A percentile compares a stretch with the other conserved stretches of the same genome.
Conservation (phyloP, 2,113 vertebrate species). For the Anser brachyrhynchus region DNA sequence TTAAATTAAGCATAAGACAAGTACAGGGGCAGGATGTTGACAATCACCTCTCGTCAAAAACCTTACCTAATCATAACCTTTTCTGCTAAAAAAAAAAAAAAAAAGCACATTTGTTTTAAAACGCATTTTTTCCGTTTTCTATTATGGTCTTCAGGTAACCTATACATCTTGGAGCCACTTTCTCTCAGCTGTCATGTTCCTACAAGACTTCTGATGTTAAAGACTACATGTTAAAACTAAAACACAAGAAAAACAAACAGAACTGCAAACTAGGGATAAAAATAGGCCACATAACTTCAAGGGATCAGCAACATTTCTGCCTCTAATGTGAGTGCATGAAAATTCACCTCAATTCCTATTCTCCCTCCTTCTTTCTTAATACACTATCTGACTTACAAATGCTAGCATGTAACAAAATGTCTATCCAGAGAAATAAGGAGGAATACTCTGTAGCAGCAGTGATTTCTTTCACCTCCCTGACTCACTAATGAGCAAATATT, state of each 20-base stretch:
- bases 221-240: neutral
- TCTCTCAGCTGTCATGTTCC: accelerated
- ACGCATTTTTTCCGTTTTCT: neutral
- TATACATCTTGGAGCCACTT: neutral
- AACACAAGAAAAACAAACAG: neutral
- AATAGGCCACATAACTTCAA: neutral
- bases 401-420: neutral
- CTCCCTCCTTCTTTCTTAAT: neutral
- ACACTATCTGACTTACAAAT: neutral
- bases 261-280: neutral
- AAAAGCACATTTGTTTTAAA: neutral
- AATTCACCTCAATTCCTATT: neutral
- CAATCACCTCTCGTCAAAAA: neutral
- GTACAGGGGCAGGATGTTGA: neutral
- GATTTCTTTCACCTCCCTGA: neutral
- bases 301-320: neutral
- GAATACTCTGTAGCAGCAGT: neutral
- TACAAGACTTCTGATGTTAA: neutral
- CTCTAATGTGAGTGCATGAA: neutral
- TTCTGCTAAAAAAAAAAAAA: neutral
- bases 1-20: neutral
- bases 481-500: neutral
- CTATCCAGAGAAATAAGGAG: neutral
- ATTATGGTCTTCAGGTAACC: neutral
- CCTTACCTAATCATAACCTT: neutral